Evolutionary conservation across 2,797 vertebrate genomes (phyloP), one percentile per base, ranked within the genome.

Genomic region (Limosa lapponica): DNA sequence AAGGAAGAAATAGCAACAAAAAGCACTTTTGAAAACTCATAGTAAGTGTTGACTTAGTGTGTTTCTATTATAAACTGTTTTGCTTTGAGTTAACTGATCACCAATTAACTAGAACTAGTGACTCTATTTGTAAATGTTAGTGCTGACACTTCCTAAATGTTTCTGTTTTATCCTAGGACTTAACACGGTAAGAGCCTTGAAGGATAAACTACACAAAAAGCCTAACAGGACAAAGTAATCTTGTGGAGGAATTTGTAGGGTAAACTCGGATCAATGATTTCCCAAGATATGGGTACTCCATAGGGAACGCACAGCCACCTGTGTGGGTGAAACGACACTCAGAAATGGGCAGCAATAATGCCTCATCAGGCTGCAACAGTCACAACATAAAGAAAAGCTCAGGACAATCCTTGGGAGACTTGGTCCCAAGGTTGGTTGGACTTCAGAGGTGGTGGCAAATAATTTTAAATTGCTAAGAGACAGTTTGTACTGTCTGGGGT

Each of bases 31-130:
- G 58, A 52, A 70, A 89, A 67, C 54, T 75, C 59, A 49, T 4
- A 41, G 10, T 36, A 71, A 71, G 43, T 10, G 48, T 54, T 79
- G 54, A 28, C 43, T 81, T 41, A 72, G 20, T 23, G 43, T 32
- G 17, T 52, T 78, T 87, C 70, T 77, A 2, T 24, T 34, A 51
- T 2, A 54, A 43, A 34, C 20, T 75, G 62, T 90, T 95, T 89
- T 93, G 44, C 30, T 88, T 87, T 0, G 2, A 80, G 85, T 96
- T 92, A 95, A 93, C 55, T 84, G 34, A 44, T 95, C 49, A 95
- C 75, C 73, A 87, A 87, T 93, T 94, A 93, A 94, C 73, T 36
- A n/a, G 13, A 91, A 88, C 51, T 73, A 51, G 55, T 17, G 67
- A 90, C 22, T 34, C 16, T 19, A 62, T 93, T 55, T 67, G 66